phyloP scores from a whole-genome alignment of 2,797 vertebrate genomes.

The Hafferia zeledoni region DNA sequence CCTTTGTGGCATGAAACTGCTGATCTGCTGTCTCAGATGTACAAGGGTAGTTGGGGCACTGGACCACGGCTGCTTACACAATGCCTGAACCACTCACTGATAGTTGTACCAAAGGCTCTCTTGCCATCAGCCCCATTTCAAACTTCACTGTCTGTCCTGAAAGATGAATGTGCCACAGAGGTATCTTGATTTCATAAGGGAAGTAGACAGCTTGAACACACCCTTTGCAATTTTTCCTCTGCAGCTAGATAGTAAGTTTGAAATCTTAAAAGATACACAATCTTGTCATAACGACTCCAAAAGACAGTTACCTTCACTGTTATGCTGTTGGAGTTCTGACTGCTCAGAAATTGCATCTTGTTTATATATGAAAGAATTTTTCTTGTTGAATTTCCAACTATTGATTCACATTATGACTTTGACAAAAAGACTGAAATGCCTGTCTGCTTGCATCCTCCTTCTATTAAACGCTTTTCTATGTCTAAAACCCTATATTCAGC shows the following conservation, averaged over 20 bases:
- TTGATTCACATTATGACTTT: background rate
- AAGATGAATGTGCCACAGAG: background rate
- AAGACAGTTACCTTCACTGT: background rate
- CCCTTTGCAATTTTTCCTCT: background rate
- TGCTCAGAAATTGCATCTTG: background rate
- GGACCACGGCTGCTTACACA: background rate
- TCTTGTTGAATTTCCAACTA: slow-evolving; percentile 1
- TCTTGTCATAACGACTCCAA: background rate
- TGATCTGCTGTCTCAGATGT: background rate
- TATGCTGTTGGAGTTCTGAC: background rate
- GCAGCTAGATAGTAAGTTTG: background rate
- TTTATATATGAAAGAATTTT: background rate
- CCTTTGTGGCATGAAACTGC: background rate
- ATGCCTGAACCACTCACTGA: accelerated
- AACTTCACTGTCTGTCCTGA: background rate
- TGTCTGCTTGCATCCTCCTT: background rate
- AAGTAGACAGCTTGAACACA: background rate
- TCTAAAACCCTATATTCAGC: slow-evolving; percentile 32
- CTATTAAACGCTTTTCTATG: background rate
- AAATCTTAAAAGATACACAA: background rate
- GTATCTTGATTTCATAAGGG: background rate
- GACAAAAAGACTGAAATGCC: background rate
- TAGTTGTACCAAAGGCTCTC: accelerated
- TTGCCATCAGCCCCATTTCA: accelerated
- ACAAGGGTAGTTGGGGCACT: background rate